phyloP scores from a whole-genome alignment of 2,797 vertebrate genomes.

The Oophaga sylvatica region DNA sequence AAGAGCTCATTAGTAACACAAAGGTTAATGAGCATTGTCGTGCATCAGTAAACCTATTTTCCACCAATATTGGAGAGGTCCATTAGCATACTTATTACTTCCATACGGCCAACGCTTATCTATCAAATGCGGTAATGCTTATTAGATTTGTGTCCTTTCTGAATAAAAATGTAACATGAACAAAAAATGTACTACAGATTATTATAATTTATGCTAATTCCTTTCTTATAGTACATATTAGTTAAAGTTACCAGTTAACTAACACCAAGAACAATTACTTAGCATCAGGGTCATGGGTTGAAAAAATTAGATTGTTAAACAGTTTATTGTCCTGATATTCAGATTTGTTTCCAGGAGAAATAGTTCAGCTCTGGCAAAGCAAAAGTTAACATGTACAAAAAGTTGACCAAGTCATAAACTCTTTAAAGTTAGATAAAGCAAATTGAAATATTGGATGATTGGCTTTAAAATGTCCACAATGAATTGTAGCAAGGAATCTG shows the following conservation, averaged over 20 bases:
- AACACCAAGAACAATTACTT: background rate
- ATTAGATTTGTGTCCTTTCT: slow-evolving; percentile 21
- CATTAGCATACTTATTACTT: slow-evolving; percentile 34
- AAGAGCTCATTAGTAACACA: slow-evolving; percentile 40
- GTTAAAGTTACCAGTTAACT: background rate
- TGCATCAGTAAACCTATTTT: slow-evolving; percentile 45
- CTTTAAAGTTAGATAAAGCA: no score
- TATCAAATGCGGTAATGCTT: background rate
- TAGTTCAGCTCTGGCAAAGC: background rate
- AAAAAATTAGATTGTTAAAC: background rate
- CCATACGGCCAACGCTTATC: slow-evolving; percentile 1
- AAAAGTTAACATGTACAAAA: no score
- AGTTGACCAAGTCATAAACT: no score
- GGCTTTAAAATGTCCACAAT: no score
- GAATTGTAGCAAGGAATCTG: no score
- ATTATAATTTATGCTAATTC: background rate
- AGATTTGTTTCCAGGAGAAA: background rate
- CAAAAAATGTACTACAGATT: no score
- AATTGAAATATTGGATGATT: no score
- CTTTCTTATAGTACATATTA: background rate
- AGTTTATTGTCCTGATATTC: background rate
- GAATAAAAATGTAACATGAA: background rate
- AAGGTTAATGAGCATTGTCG: slow-evolving; percentile 48
- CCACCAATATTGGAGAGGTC: slow-evolving; percentile 19
- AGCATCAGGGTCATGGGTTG: background rate